phyloP scores from a whole-genome alignment of 53 echinoderm and acorn worm genomes.

The Hippasteria phrygiana region DNA sequence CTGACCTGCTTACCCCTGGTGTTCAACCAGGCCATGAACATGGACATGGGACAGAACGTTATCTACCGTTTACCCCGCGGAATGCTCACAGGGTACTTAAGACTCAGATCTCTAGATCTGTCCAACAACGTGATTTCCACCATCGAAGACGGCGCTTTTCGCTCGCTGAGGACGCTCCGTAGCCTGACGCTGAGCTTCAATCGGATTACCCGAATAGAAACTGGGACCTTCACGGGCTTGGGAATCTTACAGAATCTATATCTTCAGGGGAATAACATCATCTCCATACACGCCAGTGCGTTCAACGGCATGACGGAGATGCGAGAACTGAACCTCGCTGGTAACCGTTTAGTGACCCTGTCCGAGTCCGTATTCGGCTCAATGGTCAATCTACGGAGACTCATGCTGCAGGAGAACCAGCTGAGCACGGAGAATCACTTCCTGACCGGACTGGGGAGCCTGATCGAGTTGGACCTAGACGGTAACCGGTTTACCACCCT shows the following conservation, averaged over 20 bases:
- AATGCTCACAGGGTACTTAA: slow-evolving; percentile 70
- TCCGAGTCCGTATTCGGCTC: slow-evolving; percentile 76
- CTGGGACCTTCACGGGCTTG: slow-evolving; percentile 70
- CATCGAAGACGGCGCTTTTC: slow-evolving; percentile 75
- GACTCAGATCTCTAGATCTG: slow-evolving; percentile 75
- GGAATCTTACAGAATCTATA: slow-evolving; percentile 67
- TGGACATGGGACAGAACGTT: slow-evolving; percentile 87
- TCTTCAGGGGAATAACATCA: slow-evolving; percentile 84
- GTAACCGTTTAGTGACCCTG: slow-evolving; percentile 76
- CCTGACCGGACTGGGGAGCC: slow-evolving; percentile 70
- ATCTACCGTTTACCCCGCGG: slow-evolving; percentile 61
- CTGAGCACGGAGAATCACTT: slow-evolving; percentile 69
- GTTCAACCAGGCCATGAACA: slow-evolving; percentile 60
- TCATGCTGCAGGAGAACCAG: slow-evolving; percentile 86
- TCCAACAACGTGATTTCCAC: slow-evolving; percentile 76
- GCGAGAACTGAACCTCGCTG: slow-evolving; percentile 83
- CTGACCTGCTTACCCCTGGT: slow-evolving; percentile 73
- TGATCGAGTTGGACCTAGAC: slow-evolving; percentile 85
- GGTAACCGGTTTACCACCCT: slow-evolving; percentile 84
- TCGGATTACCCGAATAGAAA: slow-evolving; percentile 71
- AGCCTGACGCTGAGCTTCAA: slow-evolving; percentile 78
- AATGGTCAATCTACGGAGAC: slow-evolving; percentile 67
- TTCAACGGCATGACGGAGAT: slow-evolving; percentile 77
- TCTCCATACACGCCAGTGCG: slow-evolving; percentile 66
- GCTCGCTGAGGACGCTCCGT: slow-evolving; percentile 40